Evolutionary conservation across 2,888 invertebrate species (phyloP).

Genomic region (Deilephila elpenor): DNA sequence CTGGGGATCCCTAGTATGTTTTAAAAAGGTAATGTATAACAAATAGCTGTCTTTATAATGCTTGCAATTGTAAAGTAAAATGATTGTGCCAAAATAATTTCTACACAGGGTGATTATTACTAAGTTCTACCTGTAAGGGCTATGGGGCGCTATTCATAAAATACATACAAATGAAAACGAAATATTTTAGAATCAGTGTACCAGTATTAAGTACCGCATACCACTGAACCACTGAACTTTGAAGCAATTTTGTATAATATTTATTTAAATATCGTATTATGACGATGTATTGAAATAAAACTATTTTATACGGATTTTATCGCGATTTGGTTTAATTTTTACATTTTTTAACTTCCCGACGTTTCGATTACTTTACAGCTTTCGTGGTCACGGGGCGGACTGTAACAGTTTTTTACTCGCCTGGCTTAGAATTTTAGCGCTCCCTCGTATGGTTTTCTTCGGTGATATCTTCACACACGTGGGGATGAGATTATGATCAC

Average conservation of each 20-base stretch:
- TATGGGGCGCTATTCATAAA: slow-evolving; percentile 44
- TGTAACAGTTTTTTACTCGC: no score
- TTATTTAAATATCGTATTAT: not conserved
- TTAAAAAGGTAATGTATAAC: not conserved
- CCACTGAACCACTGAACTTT: not conserved
- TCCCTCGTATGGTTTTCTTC: no score
- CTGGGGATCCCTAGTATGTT: not conserved
- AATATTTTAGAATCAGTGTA: not conserved
- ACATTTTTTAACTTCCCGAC: no score
- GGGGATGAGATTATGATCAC: no score
- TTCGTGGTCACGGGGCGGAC: no score
- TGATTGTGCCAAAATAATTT: not conserved
- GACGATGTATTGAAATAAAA: not conserved
- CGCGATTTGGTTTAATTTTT: no score
- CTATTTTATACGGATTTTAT: no score
- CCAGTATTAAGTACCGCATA: slow-evolving; percentile 15
- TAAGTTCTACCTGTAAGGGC: slow-evolving; percentile 52
- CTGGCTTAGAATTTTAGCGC: no score
- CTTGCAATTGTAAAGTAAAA: not conserved
- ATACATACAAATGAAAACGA: not conserved
- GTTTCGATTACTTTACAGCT: no score
- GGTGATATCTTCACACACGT: no score
- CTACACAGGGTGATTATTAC: slow-evolving; percentile 29
- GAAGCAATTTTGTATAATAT: slow-evolving; percentile 7
- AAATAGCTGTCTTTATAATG: not conserved